Conservation (phyloP, 2,888 invertebrate species). For the Tachina lurida region DNA sequence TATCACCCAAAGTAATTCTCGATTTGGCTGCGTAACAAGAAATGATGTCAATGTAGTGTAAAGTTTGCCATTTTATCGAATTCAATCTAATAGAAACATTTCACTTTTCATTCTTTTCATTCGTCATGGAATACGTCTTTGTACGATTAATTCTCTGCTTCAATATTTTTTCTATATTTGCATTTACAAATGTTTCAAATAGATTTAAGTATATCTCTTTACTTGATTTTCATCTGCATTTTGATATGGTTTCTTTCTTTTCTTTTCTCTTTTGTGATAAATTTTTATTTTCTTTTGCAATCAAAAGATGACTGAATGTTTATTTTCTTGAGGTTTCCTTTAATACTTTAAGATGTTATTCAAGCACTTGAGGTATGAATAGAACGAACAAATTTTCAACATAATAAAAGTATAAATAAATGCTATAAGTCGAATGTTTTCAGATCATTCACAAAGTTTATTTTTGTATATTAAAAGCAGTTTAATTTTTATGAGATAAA, state of each 20-base stretch:
- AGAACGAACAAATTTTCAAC: conserved; percentile 5
- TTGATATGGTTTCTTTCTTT: conserved; percentile 16
- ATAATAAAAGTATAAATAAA: conserved; percentile 17
- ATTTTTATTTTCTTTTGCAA: background rate
- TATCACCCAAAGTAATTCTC: no score
- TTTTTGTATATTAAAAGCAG: background rate
- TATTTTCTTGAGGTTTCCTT: conserved; percentile 46
- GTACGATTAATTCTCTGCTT: background rate
- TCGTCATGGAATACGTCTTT: no score
- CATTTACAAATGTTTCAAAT: background rate
- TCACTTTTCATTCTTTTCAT: background rate
- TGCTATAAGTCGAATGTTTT: conserved; percentile 3
- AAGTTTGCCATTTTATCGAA: background rate
- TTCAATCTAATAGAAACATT: background rate
- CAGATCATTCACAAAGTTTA: conserved; percentile 10
- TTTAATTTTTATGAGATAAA: conserved; percentile 25
- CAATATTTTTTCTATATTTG: conserved; percentile 23
- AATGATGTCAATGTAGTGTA: no score
- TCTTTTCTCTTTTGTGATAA: background rate
- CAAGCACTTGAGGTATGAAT: conserved; percentile 24
- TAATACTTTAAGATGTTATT: conserved; percentile 30
- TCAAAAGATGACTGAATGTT: conserved; percentile 9
- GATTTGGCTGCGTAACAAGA: no score
- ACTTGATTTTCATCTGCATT: conserved; percentile 1
- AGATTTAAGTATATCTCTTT: conserved; percentile 4